These are phyloP conservation scores for Lagorchestes hirsutus DNA, from an alignment of 2,797 vertebrate genomes.

Conservation along the genomic window DNA sequence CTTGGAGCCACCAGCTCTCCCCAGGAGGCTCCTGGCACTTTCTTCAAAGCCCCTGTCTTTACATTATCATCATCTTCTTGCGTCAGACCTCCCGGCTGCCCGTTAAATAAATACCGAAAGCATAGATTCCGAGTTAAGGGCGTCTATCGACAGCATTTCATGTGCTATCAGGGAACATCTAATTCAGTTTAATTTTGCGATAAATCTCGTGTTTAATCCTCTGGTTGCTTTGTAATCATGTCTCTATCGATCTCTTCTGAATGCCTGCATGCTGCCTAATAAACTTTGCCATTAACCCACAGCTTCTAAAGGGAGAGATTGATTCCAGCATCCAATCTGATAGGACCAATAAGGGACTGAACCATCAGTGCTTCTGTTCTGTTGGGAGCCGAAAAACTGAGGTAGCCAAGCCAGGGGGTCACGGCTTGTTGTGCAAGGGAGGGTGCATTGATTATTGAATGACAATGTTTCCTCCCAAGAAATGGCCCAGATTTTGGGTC, in stretches of 20 bases:
- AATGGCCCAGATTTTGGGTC: slow-evolving; percentile 67
- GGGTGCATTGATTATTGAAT: slow-evolving; percentile 55
- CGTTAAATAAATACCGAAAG: slow-evolving; percentile 83
- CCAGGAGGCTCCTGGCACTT: slow-evolving; percentile 68
- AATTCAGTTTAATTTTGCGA: slow-evolving; percentile 89
- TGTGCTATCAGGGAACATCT: slow-evolving; percentile 87
- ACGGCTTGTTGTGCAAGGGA: slow-evolving; percentile 71
- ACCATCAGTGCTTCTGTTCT: slow-evolving; percentile 80
- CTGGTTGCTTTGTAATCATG: slow-evolving; percentile 88
- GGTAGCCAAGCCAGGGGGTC: slow-evolving; percentile 70
- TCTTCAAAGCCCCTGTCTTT: slow-evolving; percentile 77
- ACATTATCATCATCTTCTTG: slow-evolving; percentile 73
- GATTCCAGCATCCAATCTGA: slow-evolving; percentile 82
- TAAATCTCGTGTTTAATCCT: slow-evolving; percentile 89
- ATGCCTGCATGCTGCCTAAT: slow-evolving; percentile 87
- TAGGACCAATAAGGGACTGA: slow-evolving; percentile 81
- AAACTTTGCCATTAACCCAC: slow-evolving; percentile 85
- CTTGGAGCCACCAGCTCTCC: slow-evolving; percentile 24
- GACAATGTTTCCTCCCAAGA: slow-evolving; percentile 62
- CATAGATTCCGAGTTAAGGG: slow-evolving; percentile 86
- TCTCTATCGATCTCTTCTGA: slow-evolving; percentile 88
- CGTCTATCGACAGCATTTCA: slow-evolving; percentile 85
- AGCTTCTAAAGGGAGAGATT: slow-evolving; percentile 82
- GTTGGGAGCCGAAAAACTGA: slow-evolving; percentile 79
- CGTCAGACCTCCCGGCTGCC: slow-evolving; percentile 75